Evolutionary conservation across 2,797 vertebrate genomes (phyloP).

Genomic region (Masticophis lateralis): DNA sequence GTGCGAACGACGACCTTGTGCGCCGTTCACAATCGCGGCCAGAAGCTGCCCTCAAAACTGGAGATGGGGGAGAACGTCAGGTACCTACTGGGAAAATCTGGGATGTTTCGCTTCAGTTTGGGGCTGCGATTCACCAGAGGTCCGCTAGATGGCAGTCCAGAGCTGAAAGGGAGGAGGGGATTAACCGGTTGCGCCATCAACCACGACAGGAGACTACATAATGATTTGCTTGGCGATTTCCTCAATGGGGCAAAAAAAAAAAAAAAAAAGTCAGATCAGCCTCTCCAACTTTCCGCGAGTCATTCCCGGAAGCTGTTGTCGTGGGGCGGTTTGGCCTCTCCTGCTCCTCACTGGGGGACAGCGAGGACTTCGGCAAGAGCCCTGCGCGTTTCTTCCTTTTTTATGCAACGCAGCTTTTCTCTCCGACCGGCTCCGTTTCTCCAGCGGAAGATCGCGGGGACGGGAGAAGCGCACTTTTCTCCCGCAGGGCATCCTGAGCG

Average conservation of each 20-base stretch:
- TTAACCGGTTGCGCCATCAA: background rate
- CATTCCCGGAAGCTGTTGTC: background rate
- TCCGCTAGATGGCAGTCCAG: background rate
- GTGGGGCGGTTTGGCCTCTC: background rate
- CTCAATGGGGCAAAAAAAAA: background rate
- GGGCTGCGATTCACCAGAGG: background rate
- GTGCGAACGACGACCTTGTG: background rate
- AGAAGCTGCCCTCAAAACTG: background rate
- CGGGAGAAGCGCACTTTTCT: background rate
- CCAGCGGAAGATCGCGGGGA: background rate
- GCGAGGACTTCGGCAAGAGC: background rate
- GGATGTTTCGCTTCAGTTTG: background rate
- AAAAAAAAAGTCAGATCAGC: background rate
- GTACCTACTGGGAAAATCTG: background rate
- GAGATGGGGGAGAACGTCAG: background rate
- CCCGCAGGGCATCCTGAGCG: background rate
- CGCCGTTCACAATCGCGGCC: background rate
- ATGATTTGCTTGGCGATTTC: background rate
- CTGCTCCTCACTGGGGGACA: background rate
- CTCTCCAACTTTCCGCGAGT: background rate
- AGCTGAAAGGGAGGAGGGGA: background rate
- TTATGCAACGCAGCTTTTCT: background rate
- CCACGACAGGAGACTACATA: too few relatives aligned
- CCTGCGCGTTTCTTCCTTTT: background rate
- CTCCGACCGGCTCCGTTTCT: background rate